Conservation (phyloP, 2,888 invertebrate species). For the Nowickia ferox region DNA sequence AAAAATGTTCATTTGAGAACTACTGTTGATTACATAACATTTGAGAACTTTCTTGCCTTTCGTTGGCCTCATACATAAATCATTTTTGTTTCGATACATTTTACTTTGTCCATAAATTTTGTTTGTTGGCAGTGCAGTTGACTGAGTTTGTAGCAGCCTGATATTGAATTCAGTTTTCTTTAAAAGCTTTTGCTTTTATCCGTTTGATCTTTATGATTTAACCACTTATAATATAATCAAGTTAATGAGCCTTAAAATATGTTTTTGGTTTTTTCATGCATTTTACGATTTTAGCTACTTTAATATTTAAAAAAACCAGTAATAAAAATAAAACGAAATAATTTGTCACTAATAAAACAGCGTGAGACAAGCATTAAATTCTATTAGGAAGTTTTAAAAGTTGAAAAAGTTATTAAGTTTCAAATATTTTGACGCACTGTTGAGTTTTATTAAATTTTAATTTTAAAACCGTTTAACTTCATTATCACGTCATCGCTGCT, state of each 20-base stretch:
- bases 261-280: neutral
- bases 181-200: neutral
- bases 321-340: conserved; percentile 74
- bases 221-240: conserved; percentile 44
- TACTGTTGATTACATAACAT: too few species aligned
- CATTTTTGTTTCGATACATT: too few species aligned
- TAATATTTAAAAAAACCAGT: neutral
- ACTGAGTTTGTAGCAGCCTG: neutral
- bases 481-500: conserved; percentile 32
- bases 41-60: too few species aligned
- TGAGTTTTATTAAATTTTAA: conserved; percentile 77
- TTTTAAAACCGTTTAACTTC: conserved; percentile 47
- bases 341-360: conserved; percentile 74
- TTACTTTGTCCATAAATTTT: too few species aligned
- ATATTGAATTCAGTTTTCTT: neutral
- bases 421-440: conserved; percentile 64
- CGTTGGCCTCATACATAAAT: too few species aligned
- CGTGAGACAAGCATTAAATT: conserved; percentile 14
- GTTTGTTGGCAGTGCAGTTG: too few species aligned
- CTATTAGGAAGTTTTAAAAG: neutral
- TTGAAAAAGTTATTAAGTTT: neutral
- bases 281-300: conserved; percentile 27
- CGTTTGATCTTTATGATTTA: conserved; percentile 29
- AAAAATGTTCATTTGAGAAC: too few species aligned
- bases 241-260: conserved; percentile 58